phyloP scores from a whole-genome alignment of 2,797 vertebrate genomes.

The Falco biarmicus region DNA sequence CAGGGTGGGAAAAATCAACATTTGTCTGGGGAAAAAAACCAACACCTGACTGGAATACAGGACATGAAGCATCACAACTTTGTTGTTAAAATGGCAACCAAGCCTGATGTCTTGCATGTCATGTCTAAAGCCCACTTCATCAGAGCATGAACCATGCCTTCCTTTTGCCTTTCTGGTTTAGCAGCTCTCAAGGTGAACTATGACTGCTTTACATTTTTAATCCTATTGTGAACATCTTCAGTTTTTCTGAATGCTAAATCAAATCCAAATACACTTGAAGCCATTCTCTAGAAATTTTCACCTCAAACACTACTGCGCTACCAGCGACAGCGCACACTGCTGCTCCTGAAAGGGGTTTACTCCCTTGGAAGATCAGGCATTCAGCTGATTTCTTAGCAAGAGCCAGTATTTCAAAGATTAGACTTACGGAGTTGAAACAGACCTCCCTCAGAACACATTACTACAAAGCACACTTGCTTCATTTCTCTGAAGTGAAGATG shows the following conservation, averaged over 20 bases:
- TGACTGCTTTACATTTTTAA: background rate
- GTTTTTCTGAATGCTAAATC: background rate
- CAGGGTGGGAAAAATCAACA: background rate
- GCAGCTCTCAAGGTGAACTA: background rate
- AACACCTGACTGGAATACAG: background rate
- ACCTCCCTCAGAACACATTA: background rate
- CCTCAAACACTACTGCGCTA: accelerated
- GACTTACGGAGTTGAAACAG: background rate
- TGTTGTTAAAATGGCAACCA: background rate
- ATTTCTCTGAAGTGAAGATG: background rate
- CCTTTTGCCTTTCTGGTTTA: background rate
- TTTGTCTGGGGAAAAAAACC: background rate
- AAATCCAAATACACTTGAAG: background rate
- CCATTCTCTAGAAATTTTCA: background rate
- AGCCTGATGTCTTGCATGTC: background rate
- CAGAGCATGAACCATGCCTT: background rate
- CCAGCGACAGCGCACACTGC: background rate
- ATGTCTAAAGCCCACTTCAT: background rate
- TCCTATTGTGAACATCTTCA: background rate
- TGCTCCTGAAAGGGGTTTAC: background rate
- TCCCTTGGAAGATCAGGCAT: background rate
- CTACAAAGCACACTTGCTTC: background rate
- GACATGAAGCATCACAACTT: background rate
- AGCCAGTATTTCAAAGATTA: background rate
- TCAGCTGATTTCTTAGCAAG: background rate